Conservation (phyloP, 2,888 invertebrate genomes). For the Serripes groenlandicus region DNA sequence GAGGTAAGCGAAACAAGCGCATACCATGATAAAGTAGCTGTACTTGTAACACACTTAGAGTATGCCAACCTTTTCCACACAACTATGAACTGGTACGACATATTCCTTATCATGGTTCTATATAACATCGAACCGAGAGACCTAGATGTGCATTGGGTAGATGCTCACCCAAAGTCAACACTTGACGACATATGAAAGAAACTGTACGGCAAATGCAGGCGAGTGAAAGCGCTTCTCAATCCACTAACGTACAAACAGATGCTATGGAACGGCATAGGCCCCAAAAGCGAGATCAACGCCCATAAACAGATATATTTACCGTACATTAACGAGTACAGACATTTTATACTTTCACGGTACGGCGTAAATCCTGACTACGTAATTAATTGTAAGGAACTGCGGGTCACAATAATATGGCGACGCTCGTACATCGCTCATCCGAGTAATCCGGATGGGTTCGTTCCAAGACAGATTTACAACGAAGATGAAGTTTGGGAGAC, state of each 20-base stretch:
- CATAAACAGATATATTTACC: conserved; percentile 75
- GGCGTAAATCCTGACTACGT: conserved; percentile 47
- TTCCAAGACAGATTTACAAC: conserved; percentile 83
- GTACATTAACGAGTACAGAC: conserved; percentile 80
- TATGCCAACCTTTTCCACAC: conserved; percentile 84
- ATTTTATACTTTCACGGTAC: conserved; percentile 81
- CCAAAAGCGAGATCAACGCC: conserved; percentile 81
- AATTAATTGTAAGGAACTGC: conserved; percentile 79
- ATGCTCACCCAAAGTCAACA: conserved; percentile 81
- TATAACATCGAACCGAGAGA: conserved; percentile 73
- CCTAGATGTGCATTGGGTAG: conserved; percentile 81
- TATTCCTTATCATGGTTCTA: conserved; percentile 77
- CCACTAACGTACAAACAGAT: conserved; percentile 74
- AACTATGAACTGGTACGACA: conserved; percentile 82
- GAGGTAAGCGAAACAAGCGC: not conserved
- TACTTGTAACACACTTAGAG: conserved; percentile 79
- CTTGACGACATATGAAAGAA: conserved; percentile 82
- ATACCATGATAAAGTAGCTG: conserved; percentile 49
- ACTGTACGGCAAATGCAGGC: conserved; percentile 79
- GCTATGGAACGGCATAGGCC: conserved; percentile 82
- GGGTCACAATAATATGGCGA: conserved; percentile 84
- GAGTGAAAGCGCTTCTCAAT: conserved; percentile 71
- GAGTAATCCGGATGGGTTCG: conserved; percentile 82
- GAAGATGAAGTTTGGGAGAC: conserved; percentile 81
- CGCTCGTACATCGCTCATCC: conserved; percentile 85